Percentiles rank a stretch among this genome's conserved stretches.
These are phyloP conservation scores for Cladorhizidae sp. DNA, from an alignment of 37 sponge, comb jelly and placozoan genomes.

Conservation along the genomic window DNA sequence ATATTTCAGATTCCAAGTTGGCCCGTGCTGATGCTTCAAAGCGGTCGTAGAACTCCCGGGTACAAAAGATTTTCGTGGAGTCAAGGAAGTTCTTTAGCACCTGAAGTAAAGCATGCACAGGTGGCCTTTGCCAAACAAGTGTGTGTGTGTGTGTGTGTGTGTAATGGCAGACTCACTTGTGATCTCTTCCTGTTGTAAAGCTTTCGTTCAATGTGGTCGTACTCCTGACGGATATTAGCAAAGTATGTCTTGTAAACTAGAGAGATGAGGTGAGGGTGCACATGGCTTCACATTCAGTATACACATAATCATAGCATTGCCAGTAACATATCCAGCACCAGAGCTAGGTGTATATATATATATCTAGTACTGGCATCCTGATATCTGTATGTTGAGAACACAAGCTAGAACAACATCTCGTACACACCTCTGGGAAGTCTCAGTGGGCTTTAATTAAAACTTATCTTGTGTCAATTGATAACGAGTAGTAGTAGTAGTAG, in stretches of 20 bases:
- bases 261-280: not conserved
- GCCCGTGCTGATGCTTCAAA: conserved; percentile 22
- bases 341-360: no score
- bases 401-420: no score
- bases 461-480: no score
- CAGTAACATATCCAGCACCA: no score
- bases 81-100: conserved; percentile 15
- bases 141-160: not conserved
- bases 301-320: no score
- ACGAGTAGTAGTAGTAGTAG: no score
- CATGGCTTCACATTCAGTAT: no score
- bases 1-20: conserved; percentile 26
- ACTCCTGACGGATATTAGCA: conserved; percentile 22
- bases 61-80: conserved; percentile 27
- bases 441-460: no score
- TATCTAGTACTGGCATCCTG: no score
- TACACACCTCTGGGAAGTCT: no score
- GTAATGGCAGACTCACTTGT: conserved; percentile 1
- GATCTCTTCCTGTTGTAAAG: conserved; percentile 26
- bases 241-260: conserved; percentile 25
- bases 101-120: not conserved
- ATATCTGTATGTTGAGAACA: no score
- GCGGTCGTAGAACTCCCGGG: conserved; percentile 10
- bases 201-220: conserved; percentile 19
- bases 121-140: no score